Conservation (phyloP, 2,113 vertebrate genomes). For the Megalops atlanticus region DNA sequence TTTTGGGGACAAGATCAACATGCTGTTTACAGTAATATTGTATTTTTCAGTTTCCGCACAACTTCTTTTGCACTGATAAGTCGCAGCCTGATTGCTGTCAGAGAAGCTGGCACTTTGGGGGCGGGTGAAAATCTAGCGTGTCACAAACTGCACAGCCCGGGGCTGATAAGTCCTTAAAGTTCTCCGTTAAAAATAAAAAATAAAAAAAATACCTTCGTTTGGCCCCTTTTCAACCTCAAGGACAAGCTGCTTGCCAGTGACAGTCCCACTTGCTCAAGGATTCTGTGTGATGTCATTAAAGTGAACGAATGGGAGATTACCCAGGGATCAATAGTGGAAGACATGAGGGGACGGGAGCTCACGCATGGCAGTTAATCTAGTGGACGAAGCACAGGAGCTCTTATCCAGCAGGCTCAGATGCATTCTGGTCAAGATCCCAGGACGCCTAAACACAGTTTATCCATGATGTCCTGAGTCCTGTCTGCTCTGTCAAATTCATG, state of each 20-base stretch:
- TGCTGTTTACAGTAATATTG: no score
- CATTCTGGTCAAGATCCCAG: constrained; percentile 45
- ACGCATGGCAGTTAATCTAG: constrained; percentile 52
- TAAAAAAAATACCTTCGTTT: background rate
- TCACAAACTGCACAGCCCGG: background rate
- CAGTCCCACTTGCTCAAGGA: constrained; percentile 13
- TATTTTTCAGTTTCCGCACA: background rate
- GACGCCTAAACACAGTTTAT: background rate
- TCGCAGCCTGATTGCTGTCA: constrained; percentile 20
- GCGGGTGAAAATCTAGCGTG: background rate
- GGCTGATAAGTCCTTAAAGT: background rate
- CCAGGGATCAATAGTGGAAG: background rate
- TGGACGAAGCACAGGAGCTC: constrained; percentile 26
- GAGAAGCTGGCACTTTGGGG: background rate
- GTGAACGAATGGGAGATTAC: background rate
- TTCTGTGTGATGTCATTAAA: constrained; percentile 31
- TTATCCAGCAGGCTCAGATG: constrained; percentile 64
- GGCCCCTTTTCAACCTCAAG: constrained; percentile 16
- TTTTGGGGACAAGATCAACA: background rate
- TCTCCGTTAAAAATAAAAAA: background rate
- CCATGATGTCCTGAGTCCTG: background rate
- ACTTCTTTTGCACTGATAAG: background rate
- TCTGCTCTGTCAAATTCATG: background rate
- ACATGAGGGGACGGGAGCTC: background rate
- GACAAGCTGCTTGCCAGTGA: constrained; percentile 33